phyloP scores from a whole-genome alignment of 2,888 invertebrate genomes.

The Rotaria socialis region DNA sequence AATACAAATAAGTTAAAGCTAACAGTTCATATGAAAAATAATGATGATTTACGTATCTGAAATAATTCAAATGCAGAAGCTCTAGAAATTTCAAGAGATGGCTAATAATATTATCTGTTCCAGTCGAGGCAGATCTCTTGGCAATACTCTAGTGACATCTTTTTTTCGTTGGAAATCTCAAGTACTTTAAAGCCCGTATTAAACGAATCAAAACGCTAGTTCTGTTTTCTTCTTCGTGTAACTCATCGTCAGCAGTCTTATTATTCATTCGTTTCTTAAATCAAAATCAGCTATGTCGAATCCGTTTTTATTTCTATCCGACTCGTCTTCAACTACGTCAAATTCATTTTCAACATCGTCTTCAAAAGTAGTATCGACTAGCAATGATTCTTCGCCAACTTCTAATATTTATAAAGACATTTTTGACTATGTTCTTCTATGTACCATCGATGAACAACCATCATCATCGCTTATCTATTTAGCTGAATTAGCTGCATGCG shows the following conservation, averaged over 20 bases:
- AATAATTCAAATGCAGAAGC: too few species aligned
- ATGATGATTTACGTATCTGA: too few species aligned
- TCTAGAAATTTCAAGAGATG: too few species aligned
- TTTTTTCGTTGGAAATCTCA: too few species aligned
- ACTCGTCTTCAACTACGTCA: not conserved
- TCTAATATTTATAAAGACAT: not conserved
- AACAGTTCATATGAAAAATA: too few species aligned
- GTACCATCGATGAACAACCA: slow-evolving; percentile 6
- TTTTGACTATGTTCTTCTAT: slow-evolving; percentile 4
- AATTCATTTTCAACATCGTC: not conserved
- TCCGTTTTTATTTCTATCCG: not conserved
- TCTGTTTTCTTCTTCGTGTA: not conserved
- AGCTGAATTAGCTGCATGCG: not conserved
- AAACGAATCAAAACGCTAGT: not conserved
- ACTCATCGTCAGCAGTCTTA: not conserved
- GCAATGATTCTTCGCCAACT: not conserved
- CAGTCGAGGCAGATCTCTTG: too few species aligned
- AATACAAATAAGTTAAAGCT: too few species aligned
- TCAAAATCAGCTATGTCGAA: not conserved
- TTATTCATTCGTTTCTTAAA: not conserved
- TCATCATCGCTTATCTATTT: not conserved
- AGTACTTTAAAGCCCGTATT: too few species aligned
- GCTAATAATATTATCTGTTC: too few species aligned
- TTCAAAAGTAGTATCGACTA: not conserved
- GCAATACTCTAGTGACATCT: too few species aligned